phyloP scores from a whole-genome alignment of 1,140 invertebrate genomes.

The Calephelis virginiensis region DNA sequence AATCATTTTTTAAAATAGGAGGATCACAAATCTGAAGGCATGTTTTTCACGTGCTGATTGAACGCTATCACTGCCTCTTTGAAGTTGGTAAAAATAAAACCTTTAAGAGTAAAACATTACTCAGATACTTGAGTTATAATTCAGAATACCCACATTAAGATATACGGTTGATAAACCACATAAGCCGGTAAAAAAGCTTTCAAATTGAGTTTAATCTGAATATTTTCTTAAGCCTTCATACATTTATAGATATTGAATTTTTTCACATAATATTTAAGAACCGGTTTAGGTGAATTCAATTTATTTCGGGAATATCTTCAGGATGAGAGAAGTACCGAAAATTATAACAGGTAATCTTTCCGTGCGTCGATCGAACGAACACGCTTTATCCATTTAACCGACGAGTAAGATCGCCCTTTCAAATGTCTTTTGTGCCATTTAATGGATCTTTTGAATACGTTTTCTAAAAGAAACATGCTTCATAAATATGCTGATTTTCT shows the following conservation, averaged over 20 bases:
- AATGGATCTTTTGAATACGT: slow-evolving; percentile 13
- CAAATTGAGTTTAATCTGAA: background rate
- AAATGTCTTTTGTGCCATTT: slow-evolving; percentile 9
- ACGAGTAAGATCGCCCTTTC: slow-evolving; percentile 10
- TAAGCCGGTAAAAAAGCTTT: slow-evolving; percentile 1
- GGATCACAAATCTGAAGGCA: too few relatives aligned
- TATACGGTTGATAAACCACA: too few relatives aligned
- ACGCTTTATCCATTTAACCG: slow-evolving; percentile 26
- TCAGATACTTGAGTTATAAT: too few relatives aligned
- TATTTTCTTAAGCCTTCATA: slow-evolving; percentile 7
- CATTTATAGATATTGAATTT: slow-evolving; percentile 1
- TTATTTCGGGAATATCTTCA: slow-evolving; percentile 11
- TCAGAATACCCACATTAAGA: too few relatives aligned
- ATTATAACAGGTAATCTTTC: slow-evolving; percentile 24
- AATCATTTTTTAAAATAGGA: too few relatives aligned
- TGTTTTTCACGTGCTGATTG: too few relatives aligned
- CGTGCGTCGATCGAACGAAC: slow-evolving; percentile 19
- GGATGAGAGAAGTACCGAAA: slow-evolving; percentile 12
- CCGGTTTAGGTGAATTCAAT: slow-evolving; percentile 12
- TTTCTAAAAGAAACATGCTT: slow-evolving; percentile 7
- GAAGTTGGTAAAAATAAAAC: too few relatives aligned
- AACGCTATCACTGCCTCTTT: too few relatives aligned
- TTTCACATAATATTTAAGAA: slow-evolving; percentile 14
- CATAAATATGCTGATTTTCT: slow-evolving; percentile 10
- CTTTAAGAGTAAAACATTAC: too few relatives aligned